These are phyloP conservation scores for Drosophila tani DNA, from an alignment of 1,140 invertebrate species.

Conservation along the genomic window DNA sequence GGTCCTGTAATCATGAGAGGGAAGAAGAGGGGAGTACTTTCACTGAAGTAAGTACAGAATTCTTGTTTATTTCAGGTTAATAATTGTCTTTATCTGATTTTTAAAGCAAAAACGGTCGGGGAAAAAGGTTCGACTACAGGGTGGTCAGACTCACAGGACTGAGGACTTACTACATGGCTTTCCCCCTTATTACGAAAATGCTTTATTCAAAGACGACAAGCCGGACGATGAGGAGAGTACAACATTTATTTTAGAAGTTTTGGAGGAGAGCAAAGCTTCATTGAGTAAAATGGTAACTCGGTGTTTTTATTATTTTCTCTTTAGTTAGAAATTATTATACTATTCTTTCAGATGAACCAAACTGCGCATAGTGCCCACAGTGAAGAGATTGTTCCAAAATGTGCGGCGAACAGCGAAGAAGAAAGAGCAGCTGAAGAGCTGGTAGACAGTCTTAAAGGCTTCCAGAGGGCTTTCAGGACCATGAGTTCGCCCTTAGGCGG, in stretches of 20 bases:
- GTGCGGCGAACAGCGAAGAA: not conserved
- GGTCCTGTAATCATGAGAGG: constrained; percentile 36
- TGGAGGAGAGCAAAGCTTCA: constrained; percentile 63
- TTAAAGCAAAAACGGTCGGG: not conserved
- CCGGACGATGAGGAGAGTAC: constrained; percentile 60
- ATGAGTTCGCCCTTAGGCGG: constrained; percentile 20
- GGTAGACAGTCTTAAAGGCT: constrained; percentile 10
- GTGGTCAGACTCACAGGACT: constrained; percentile 11
- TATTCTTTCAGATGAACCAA: constrained; percentile 17
- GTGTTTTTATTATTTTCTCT: not conserved
- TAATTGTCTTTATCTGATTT: not conserved
- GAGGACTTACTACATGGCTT: constrained; percentile 9
- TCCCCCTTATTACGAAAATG: constrained; percentile 15
- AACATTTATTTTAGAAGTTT: constrained; percentile 50
- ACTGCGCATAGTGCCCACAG: too few relatives aligned
- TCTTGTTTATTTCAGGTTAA: too few relatives aligned
- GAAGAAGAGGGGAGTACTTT: not conserved
- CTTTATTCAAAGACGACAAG: constrained; percentile 39
- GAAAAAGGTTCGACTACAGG: constrained; percentile 3
- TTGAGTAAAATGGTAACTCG: constrained; percentile 52
- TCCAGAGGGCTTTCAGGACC: constrained; percentile 15
- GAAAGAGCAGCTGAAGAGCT: constrained; percentile 1
- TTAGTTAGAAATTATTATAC: not conserved
- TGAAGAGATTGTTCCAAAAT: not conserved
- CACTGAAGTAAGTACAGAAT: constrained; percentile 1